Evolutionary conservation across 2,888 invertebrate genomes (phyloP).

Genomic region (Drosophila nr. perissopoda): DNA sequence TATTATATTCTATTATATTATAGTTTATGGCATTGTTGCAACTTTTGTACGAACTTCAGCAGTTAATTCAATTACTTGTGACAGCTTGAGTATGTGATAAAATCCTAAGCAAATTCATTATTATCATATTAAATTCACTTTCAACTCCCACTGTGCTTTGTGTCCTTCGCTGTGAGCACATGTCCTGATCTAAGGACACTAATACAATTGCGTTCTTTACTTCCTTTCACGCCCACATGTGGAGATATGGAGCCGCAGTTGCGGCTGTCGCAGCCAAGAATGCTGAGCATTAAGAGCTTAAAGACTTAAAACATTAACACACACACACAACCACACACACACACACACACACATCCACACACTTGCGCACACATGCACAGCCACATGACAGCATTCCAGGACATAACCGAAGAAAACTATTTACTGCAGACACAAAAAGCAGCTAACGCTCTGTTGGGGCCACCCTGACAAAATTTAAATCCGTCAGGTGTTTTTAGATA

Average conservation of each 20-base stretch:
- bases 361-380: slow-evolving; percentile 21
- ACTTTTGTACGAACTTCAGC: background rate
- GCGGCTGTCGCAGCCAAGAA: slow-evolving; percentile 58
- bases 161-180: slow-evolving; percentile 22
- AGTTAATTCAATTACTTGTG: slow-evolving; percentile 27
- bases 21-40: background rate
- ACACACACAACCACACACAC: slow-evolving; percentile 35
- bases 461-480: slow-evolving; percentile 69
- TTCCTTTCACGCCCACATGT: slow-evolving; percentile 24
- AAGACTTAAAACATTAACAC: slow-evolving; percentile 71
- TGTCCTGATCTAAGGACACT: slow-evolving; percentile 18
- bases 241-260: slow-evolving; percentile 38
- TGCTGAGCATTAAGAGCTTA: slow-evolving; percentile 70
- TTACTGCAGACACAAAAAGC: slow-evolving; percentile 47
- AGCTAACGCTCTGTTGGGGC: slow-evolving; percentile 30
- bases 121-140: slow-evolving; percentile 40
- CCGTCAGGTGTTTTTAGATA: slow-evolving; percentile 70
- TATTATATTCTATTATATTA: background rate
- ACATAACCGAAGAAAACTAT: slow-evolving; percentile 57
- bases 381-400: slow-evolving; percentile 40
- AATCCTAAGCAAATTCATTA: slow-evolving; percentile 26
- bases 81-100: slow-evolving; percentile 26
- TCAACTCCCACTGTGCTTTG: slow-evolving; percentile 27
- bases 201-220: slow-evolving; percentile 22
- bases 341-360: slow-evolving; percentile 14